Conservation (phyloP, 2,113 vertebrate genomes). For the Periophthalmodon schlosseri region DNA sequence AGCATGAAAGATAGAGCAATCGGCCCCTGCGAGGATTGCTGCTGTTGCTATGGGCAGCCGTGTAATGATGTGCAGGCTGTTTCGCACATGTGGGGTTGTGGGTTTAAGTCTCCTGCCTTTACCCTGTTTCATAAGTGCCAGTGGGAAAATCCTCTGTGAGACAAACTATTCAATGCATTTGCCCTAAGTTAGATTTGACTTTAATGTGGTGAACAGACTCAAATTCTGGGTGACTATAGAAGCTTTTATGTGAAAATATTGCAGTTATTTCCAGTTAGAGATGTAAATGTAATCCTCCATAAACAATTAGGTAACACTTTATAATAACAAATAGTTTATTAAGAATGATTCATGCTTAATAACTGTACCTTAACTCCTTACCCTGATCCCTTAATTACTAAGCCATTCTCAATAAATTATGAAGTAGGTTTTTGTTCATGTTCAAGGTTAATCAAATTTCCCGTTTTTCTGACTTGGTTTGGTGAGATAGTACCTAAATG, state of each 20-base stretch:
- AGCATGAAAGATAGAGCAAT: slow-evolving; percentile 37
- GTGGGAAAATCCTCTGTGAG: slow-evolving; percentile 1
- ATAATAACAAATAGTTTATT: no score
- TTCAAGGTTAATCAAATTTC: no score
- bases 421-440: no score
- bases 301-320: neutral
- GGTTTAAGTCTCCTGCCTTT: slow-evolving; percentile 18
- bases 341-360: no score
- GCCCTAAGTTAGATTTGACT: slow-evolving; percentile 26
- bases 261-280: neutral
- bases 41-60: slow-evolving; percentile 38
- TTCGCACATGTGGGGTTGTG: slow-evolving; percentile 24
- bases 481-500: no score
- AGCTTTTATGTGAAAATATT: slow-evolving; percentile 1
- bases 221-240: neutral
- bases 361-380: no score
- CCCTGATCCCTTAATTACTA: no score
- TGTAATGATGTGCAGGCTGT: slow-evolving; percentile 41
- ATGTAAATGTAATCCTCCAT: neutral
- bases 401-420: no score
- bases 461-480: no score
- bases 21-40: slow-evolving; percentile 39
- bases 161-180: slow-evolving; percentile 12
- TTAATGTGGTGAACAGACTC: slow-evolving; percentile 13
- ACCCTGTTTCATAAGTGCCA: slow-evolving; percentile 1